phyloP scores from a whole-genome alignment of 1,140 invertebrate species.

The Scylla paramamosain region DNA sequence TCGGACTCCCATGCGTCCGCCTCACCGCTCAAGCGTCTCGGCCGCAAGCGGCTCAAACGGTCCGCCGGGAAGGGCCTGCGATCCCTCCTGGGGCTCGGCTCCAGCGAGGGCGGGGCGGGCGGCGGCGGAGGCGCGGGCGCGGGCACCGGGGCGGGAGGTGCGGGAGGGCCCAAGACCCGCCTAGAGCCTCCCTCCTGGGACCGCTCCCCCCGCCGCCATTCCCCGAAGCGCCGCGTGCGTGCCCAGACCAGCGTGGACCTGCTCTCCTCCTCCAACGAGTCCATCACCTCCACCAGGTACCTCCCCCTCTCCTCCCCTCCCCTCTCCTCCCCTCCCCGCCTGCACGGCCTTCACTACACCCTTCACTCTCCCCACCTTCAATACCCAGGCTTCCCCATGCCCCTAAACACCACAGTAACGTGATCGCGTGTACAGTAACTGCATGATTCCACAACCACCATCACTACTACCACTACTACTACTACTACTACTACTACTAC shows the following conservation, averaged over 20 bases:
- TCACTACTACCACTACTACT: neutral
- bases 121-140: constrained; percentile 42
- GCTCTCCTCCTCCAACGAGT: constrained; percentile 75
- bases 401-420: neutral
- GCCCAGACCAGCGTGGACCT: constrained; percentile 72
- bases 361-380: neutral
- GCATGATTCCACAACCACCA: neutral
- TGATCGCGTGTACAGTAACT: neutral
- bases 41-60: constrained; percentile 68
- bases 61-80: constrained; percentile 59
- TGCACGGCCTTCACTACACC: neutral
- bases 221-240: constrained; percentile 75
- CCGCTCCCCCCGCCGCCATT: constrained; percentile 56
- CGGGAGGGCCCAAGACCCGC: constrained; percentile 42
- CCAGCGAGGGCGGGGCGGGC: constrained; percentile 49
- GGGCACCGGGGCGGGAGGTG: constrained; percentile 29
- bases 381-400: neutral
- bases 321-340: neutral
- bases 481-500: no score
- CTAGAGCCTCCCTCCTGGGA: constrained; percentile 58
- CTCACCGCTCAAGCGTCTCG: constrained; percentile 64
- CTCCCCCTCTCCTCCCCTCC: neutral
- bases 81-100: constrained; percentile 57
- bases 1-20: constrained; percentile 74
- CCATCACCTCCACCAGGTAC: constrained; percentile 70